A percentile compares a stretch with the other conserved stretches of the same genome.
phyloP scores from a whole-genome alignment of 1,140 invertebrate genomes.

The Ceratina japonica region DNA sequence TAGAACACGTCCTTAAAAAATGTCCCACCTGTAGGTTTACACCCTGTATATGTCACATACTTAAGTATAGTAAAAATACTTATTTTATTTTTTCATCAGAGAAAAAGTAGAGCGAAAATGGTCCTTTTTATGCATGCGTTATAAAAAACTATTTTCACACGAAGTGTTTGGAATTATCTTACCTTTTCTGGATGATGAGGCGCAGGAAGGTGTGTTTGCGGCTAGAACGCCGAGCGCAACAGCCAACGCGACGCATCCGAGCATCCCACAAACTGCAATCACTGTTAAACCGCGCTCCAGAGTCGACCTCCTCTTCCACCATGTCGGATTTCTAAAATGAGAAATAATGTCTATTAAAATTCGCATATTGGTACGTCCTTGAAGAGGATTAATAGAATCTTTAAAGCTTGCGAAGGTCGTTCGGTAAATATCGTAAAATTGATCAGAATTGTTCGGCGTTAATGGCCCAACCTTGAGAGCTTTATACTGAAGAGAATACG shows the following conservation, averaged over 20 bases:
- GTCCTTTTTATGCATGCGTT: too few relatives aligned
- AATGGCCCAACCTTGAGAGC: background rate
- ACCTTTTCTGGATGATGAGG: conserved; percentile 55
- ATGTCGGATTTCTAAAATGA: conserved; percentile 88
- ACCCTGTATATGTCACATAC: too few relatives aligned
- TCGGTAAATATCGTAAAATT: background rate
- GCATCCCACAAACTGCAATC: conserved; percentile 82
- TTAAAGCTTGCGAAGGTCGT: background rate
- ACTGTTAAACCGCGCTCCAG: conserved; percentile 88
- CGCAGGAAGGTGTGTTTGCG: conserved; percentile 65
- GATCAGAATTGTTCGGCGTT: background rate
- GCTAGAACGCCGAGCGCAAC: conserved; percentile 83
- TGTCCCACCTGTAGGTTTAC: too few relatives aligned
- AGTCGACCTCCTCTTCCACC: conserved; percentile 90
- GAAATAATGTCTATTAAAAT: conserved; percentile 1
- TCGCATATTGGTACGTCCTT: background rate
- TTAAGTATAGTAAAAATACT: too few relatives aligned
- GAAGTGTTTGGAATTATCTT: conserved; percentile 19
- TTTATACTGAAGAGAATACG: background rate
- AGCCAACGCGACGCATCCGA: conserved; percentile 84
- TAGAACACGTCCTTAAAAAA: too few relatives aligned
- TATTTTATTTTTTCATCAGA: too few relatives aligned
- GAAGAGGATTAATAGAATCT: background rate
- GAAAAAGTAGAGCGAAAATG: too few relatives aligned
- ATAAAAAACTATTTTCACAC: too few relatives aligned